These are phyloP conservation scores for Koerneria pararmatus DNA, from an alignment of 2,888 invertebrate species.

Conservation along the genomic window DNA sequence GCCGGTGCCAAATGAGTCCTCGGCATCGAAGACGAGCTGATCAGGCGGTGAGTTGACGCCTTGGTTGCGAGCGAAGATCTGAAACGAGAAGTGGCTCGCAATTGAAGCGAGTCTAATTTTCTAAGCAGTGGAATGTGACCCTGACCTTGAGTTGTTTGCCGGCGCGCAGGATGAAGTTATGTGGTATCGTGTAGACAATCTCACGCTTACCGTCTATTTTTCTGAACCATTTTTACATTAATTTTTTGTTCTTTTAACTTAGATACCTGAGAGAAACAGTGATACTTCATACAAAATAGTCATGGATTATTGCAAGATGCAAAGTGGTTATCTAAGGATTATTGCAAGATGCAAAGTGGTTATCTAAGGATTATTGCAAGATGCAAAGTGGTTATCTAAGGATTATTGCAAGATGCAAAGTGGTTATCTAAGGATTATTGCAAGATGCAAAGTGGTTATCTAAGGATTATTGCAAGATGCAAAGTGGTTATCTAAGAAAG, in stretches of 20 bases:
- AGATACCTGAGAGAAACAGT: too few species aligned
- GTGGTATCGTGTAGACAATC: slow-evolving; percentile 49
- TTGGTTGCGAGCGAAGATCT: slow-evolving; percentile 58
- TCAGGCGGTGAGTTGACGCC: slow-evolving; percentile 57
- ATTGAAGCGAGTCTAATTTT: not conserved
- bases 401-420: too few species aligned
- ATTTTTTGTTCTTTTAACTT: not conserved
- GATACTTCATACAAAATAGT: too few species aligned
- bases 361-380: too few species aligned
- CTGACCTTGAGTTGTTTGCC: slow-evolving; percentile 49
- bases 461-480: too few species aligned
- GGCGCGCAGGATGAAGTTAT: slow-evolving; percentile 44
- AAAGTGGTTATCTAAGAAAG: too few species aligned
- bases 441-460: too few species aligned
- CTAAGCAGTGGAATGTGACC: not conserved
- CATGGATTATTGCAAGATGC: too few species aligned
- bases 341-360: too few species aligned
- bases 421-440: too few species aligned
- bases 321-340: too few species aligned
- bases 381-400: too few species aligned
- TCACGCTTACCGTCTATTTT: slow-evolving; percentile 59
- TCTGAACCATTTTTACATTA: slow-evolving; percentile 8
- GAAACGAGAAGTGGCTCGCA: slow-evolving; percentile 28
- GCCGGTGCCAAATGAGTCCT: slow-evolving; percentile 59
- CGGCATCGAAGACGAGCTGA: slow-evolving; percentile 54